Conservation (phyloP, 2,888 invertebrate genomes). For the Calameuta pallipes region DNA sequence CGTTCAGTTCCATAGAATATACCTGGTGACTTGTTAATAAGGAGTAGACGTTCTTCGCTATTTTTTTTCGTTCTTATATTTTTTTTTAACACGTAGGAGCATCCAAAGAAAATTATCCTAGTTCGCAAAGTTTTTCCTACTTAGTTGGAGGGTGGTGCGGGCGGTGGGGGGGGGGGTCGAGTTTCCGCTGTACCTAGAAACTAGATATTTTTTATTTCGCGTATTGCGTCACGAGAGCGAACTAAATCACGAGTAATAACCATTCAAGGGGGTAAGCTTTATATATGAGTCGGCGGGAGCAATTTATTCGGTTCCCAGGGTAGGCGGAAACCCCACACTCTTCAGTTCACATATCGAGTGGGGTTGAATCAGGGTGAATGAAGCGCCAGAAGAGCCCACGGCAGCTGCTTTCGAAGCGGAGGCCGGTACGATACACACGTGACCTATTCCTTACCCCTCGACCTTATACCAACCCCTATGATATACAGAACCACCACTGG, state of each 20-base stretch:
- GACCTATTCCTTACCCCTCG: background rate
- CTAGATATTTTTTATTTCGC: background rate
- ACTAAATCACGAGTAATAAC: constrained; percentile 50
- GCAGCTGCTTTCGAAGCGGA: constrained; percentile 8
- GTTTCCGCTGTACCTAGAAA: background rate
- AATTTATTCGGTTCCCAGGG: constrained; percentile 36
- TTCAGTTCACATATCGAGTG: constrained; percentile 6
- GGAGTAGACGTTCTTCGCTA: background rate
- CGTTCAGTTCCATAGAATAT: background rate
- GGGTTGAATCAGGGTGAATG: constrained; percentile 8
- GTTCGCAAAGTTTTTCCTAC: background rate
- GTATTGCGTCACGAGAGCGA: constrained; percentile 19
- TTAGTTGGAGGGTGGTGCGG: fast-evolving
- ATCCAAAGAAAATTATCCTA: background rate
- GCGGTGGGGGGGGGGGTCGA: fast-evolving
- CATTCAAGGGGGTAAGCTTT: constrained; percentile 44
- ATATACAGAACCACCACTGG: background rate
- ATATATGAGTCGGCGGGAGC: constrained; percentile 42
- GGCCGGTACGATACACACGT: constrained; percentile 10
- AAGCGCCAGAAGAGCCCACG: constrained; percentile 4
- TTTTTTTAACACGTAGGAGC: background rate
- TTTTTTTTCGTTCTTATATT: background rate
- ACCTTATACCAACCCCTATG: background rate
- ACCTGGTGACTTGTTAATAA: background rate
- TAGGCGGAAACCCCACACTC: constrained; percentile 3